Evolutionary conservation across 2,113 vertebrate genomes (phyloP), one percentile per base, ranked within the genome.

Genomic region (Corythoichthys haematopterus): DNA sequence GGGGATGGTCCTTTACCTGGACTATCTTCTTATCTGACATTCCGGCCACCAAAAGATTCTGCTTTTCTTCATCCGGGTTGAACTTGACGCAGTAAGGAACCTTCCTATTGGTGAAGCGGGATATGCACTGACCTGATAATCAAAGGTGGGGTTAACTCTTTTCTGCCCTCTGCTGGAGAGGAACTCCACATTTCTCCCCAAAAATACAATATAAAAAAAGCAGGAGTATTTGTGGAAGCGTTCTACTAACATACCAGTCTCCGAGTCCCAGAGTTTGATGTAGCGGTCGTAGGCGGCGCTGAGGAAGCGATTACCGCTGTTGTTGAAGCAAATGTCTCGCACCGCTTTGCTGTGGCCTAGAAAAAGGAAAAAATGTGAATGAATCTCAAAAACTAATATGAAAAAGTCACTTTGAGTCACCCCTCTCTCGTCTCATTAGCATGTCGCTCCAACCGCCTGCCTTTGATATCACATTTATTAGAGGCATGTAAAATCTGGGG

Each of bases 11-110:
- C 69, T 63, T 89, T 88, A 98, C 96, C 91, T 99, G 97, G 9
- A 99, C 96, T 60, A 99, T 98, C 91, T 99, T 99, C 80, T 99
- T 98, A 89, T 98, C 97, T 0, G 96, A 98, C 97, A 99, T 99
- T 28, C 97, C 97, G 48, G 97, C 96, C 74, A 99, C 96, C 76
- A 99, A 95, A 37, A 99, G 94, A 84, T 88, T 95, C 80, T 99
- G 97, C 70, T 99, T 98, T 76, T 99, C 97, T 88, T 98, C 95
- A 11, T 99, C 97, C 10, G 97, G 97, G 87, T 99, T 99, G 88
- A 99, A 99, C 81, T 98, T 99, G 68, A 99, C 96, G 79, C 97
- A 99, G 61, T 98, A 99, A 2, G 97, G 97, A 58, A 99, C 96
- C 84, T 99, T 99, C 72, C 94, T 89, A 86, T 98, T 99, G 74